Evolutionary conservation across 2,113 vertebrate genomes (phyloP), one percentile per base, ranked within the genome.

Genomic region (Siniperca chuatsi): DNA sequence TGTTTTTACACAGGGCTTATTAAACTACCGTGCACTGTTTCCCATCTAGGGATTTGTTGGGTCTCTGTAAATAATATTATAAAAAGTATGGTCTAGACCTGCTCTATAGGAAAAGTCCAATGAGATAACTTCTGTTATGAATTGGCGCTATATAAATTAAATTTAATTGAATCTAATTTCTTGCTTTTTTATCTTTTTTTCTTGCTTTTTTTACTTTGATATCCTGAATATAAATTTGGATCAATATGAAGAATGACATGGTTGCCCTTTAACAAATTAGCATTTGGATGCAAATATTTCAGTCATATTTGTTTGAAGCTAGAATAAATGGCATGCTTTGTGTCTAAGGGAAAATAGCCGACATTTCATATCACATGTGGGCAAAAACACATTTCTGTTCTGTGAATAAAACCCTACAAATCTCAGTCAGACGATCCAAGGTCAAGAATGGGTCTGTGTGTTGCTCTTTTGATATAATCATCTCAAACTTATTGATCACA

Each of bases 251-350:
- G 73, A 75, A 78, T 83, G 44, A 60, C 74, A 44, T n/a, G 46
- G 37, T 35, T 87, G 67, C 67, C 79, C 52, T 85, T 90, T 78
- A 52, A 42, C 55, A 73, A 85, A 74, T 77, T 71, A 78, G 50
- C 23, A 35, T 33, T 44, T 52, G 57, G 4, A 79, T 81, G 23
- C 60, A 64, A 87, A 73, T 82, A 77, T 72, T 72, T 68, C 70
- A 12, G 16, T 89, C 66, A 80, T 80, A 62, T 80, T 80, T 73
- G 46, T 77, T 68, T 79, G 23, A 58, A 16, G 71, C 18, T 13
- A 61, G 33, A 83, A 46, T 75, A 75, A 73, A 82, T 69, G 79
- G 40, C 42, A 52, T 72, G 16, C 10, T 55, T 78, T 25, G 7
- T 60, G 55, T 73, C 48, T 57, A 35, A 80, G 20, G 29, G 25